These are phyloP conservation scores for Meloe dianella DNA, from an alignment of 2,888 invertebrate genomes.

Conservation along the genomic window DNA sequence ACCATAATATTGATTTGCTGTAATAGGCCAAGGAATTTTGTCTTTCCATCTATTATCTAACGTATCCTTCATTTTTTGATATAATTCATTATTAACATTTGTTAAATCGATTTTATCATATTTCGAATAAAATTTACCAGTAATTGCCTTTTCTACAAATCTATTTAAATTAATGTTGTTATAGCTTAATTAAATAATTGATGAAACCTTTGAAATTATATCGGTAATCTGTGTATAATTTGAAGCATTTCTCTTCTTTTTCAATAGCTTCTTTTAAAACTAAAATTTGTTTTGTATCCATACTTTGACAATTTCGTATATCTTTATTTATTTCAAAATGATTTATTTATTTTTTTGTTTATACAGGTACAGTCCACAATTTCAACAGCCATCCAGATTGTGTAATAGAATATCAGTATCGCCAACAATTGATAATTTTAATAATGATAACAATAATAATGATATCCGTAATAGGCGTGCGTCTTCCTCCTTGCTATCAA, in stretches of 20 bases:
- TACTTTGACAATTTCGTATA: slow-evolving; percentile 10
- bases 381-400: slow-evolving; percentile 46
- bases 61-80: neutral
- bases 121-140: slow-evolving; percentile 4
- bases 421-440: slow-evolving; percentile 41
- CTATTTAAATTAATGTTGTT: neutral
- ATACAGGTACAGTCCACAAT: slow-evolving; percentile 50
- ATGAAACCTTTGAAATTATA: neutral
- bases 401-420: slow-evolving; percentile 47
- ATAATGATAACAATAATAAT: neutral
- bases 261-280: neutral
- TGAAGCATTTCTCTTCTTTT: neutral
- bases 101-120: neutral
- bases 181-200: neutral
- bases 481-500: slow-evolving; percentile 43
- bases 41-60: neutral
- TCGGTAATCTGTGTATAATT: neutral
- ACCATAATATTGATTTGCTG: neutral
- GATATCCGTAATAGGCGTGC: slow-evolving; percentile 39
- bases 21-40: neutral
- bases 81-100: neutral
- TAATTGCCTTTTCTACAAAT: slow-evolving; percentile 3
- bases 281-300: neutral
- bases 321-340: neutral
- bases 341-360: neutral